Evolutionary conservation across 2,113 vertebrate genomes (phyloP), one percentile per base, ranked within the genome.

Genomic region (Fukomys damarensis): DNA sequence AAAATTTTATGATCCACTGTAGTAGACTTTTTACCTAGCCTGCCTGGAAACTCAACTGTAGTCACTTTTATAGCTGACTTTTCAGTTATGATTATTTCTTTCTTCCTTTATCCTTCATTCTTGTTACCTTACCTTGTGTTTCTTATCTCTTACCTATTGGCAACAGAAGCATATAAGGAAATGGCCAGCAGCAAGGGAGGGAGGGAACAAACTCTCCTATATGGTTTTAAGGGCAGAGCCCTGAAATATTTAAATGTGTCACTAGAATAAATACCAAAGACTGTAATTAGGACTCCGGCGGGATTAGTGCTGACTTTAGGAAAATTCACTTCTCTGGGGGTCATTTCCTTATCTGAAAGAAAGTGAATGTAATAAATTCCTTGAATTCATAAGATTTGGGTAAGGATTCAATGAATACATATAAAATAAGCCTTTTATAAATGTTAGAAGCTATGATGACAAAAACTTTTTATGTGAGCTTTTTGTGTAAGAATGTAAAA

Each of bases 321-420:
- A 86, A 94, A 88, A 30, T 72, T 26, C 32, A 17, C 13, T 5
- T 83, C 7, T 80, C 2, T 58, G 30, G 91, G 61, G 41, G 5
- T 93, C n/a, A 93, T 14, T 92, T 86, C 22, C 49, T 95, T 1
- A 93, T 86, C 32, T 89, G 35, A 17, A 77, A 79, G 43, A 76
- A 84, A 30, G 20, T 41, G 24, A 7, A 1, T 43, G 41, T 82
- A 81, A 82, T 81, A 76, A 79, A 81, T 68, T 46, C 3, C 66
- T 74, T 89, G 82, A 89, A 66, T 85, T 80, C 19, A 41, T 70
- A 82, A 63, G 13, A 86, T 82, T 81, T 83, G 41, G 38, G 28
- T 93, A 58, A 95, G 14, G 52, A 49, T 70, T 86, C 26, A 32
- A 66, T 95, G 68, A 87, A 77, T 85, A 65, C 61, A 77, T 63